These are phyloP conservation scores for Drosophila nigrodunni DNA, from an alignment of 1,140 invertebrate genomes.

Conservation along the genomic window DNA sequence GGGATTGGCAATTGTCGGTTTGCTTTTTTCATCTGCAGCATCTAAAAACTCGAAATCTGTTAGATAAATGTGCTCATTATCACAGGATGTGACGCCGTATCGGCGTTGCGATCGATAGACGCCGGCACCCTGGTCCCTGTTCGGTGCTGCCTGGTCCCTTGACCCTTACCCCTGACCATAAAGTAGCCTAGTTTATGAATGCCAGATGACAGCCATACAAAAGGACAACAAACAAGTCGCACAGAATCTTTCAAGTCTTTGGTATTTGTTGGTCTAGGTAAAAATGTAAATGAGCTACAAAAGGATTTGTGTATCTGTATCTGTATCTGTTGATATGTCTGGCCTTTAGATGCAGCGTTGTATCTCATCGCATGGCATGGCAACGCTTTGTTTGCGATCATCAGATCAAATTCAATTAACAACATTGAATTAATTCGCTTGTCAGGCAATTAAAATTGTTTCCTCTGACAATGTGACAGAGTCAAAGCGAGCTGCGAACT, in stretches of 20 bases:
- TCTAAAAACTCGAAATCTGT: constrained; percentile 44
- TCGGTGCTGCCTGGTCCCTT: constrained; percentile 5
- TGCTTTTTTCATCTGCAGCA: constrained; percentile 49
- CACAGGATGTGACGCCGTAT: constrained; percentile 80
- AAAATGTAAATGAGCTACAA: constrained; percentile 59
- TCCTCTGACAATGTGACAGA: constrained; percentile 32
- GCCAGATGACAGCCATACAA: constrained; percentile 69
- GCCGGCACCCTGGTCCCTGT: constrained; percentile 27
- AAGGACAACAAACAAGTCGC: constrained; percentile 56
- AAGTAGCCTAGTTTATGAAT: constrained; percentile 75
- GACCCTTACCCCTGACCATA: constrained; percentile 49
- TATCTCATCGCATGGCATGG: constrained; percentile 17
- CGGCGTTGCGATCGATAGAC: constrained; percentile 74
- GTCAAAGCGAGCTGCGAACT: constrained; percentile 17
- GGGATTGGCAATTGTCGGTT: constrained; percentile 32
- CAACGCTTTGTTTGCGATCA: constrained; percentile 52
- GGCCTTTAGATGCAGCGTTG: constrained; percentile 40
- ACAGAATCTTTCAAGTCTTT: constrained; percentile 21
- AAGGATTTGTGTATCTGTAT: constrained; percentile 32
- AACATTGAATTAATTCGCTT: constrained; percentile 84
- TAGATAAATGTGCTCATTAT: constrained; percentile 81
- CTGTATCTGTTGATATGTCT: constrained; percentile 20
- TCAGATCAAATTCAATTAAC: constrained; percentile 84
- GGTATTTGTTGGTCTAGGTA: constrained; percentile 43
- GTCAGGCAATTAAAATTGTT: constrained; percentile 84